phyloP scores from a whole-genome alignment of 2,113 vertebrate species.

The Raja brachyura region DNA sequence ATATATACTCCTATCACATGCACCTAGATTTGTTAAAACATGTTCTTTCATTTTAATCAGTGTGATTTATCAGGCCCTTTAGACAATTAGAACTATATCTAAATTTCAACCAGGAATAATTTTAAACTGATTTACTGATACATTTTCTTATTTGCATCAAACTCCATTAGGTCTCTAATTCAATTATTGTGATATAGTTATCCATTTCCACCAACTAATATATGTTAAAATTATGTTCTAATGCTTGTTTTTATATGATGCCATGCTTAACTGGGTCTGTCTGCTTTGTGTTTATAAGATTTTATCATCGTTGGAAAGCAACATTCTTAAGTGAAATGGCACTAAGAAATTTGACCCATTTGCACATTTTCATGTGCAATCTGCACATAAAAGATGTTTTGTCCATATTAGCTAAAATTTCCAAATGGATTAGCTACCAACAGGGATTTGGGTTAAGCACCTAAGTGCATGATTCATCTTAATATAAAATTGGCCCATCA shows the following conservation, averaged over 20 bases:
- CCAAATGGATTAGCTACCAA: no score
- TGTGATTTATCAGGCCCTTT: neutral
- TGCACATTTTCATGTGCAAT: no score
- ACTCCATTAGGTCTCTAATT: neutral
- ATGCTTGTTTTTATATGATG: neutral
- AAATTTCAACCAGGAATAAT: neutral
- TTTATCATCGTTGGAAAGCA: neutral
- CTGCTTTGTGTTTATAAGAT: constrained; percentile 24
- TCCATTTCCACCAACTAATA: neutral
- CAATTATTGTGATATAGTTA: neutral
- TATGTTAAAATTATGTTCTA: neutral
- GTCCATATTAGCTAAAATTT: no score
- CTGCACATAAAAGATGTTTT: no score
- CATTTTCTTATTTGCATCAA: neutral
- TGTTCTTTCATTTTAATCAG: neutral
- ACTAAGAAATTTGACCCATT: neutral
- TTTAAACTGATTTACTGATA: neutral
- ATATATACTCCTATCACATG: neutral
- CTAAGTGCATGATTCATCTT: no score
- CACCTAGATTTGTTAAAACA: neutral
- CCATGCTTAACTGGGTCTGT: neutral
- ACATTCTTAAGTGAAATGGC: neutral
- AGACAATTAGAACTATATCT: neutral
- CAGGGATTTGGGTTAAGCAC: no score
- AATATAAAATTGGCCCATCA: no score